Evolutionary conservation across 2,113 vertebrate species (phyloP).

Genomic region (Kryptolebias marmoratus): DNA sequence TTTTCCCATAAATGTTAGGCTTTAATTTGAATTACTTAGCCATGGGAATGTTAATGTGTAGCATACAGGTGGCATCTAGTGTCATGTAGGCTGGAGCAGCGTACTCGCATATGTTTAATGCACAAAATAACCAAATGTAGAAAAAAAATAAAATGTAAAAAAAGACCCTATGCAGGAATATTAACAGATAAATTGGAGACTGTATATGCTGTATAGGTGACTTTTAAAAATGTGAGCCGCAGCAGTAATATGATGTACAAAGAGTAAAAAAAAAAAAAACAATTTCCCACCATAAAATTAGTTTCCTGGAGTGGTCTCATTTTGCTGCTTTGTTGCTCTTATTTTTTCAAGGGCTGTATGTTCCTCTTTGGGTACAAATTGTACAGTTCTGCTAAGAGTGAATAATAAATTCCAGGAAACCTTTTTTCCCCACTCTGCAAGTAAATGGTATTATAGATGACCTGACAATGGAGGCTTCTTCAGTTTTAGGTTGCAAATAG

Average conservation of each 20-base stretch:
- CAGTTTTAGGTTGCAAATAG: not conserved
- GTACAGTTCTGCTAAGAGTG: slow-evolving; percentile 85
- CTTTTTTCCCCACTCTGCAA: slow-evolving; percentile 17
- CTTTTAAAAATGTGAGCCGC: slow-evolving; percentile 90
- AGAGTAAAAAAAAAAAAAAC: slow-evolving; percentile 79
- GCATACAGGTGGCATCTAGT: slow-evolving; percentile 77
- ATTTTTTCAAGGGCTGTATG: slow-evolving; percentile 87
- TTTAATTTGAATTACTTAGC: slow-evolving; percentile 78
- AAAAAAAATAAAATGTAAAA: slow-evolving; percentile 81
- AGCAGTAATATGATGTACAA: slow-evolving; percentile 92
- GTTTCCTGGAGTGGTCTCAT: slow-evolving; percentile 89
- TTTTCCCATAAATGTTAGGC: slow-evolving; percentile 70
- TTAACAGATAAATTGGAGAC: slow-evolving; percentile 86
- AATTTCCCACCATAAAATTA: slow-evolving; percentile 82
- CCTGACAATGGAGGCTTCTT: not conserved
- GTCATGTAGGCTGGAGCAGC: slow-evolving; percentile 82
- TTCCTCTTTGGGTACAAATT: slow-evolving; percentile 90
- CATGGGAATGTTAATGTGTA: slow-evolving; percentile 79
- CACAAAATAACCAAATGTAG: slow-evolving; percentile 95
- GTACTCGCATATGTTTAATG: slow-evolving; percentile 81
- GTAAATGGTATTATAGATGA: slow-evolving; percentile 22
- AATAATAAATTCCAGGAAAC: slow-evolving; percentile 79
- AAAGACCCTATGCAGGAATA: slow-evolving; percentile 97
- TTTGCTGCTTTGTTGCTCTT: slow-evolving; percentile 96
- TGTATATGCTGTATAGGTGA: slow-evolving; percentile 98